Evolutionary conservation across 2,797 vertebrate species (phyloP), one percentile per base, ranked within the genome.

Genomic region (Chrosomus eos): DNA sequence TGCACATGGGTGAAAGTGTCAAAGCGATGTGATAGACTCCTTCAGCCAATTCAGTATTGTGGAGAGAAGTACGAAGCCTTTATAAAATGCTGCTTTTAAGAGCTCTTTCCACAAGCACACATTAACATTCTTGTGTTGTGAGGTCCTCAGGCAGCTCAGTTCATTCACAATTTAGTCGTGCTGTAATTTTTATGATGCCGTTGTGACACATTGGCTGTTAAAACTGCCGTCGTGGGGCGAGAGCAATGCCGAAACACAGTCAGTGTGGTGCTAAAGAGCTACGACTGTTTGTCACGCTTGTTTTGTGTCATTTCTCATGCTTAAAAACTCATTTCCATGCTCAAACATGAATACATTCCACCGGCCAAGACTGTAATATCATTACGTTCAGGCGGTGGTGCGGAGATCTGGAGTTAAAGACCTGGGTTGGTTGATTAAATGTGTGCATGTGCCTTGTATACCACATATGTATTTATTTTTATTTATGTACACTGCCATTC

Each of bases 71-170:
- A 71, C 5, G 19, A 33, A 60, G 53, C 33, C 60, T 81, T 26
- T 58, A n/a, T n/a, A 43, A 81, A 71, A 55, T 10, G 4, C 70
- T 51, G 21, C 23, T n/a, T 58, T 21, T n/a, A 4, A 58, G 55
- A 58, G 79, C 19, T 55, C 80, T 71, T 81, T 58, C 45, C 80
- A 81, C 51, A 73, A 40, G 43, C 53, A 33, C 36, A 19, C 53
- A 73, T 62, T 72, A 62, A 60, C 80, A 82, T 82, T 72, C 80
- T 43, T 82, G 68, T 73, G 53, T 28, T 73, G 51, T 71, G 53
- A 72, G 38, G 26, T 62, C 26, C 38, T 72, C 68, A 1, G 51
- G 80, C 80, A 33, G 58, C 76, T 80, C 43, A 7, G 23, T 82
- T 82, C 40, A 73, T 83, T 75, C 81, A 67, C 60, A 38, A 64